Evolutionary conservation across 1,140 invertebrate genomes (phyloP), one percentile per base, ranked within the genome.

Genomic region (Popillia japonica): DNA sequence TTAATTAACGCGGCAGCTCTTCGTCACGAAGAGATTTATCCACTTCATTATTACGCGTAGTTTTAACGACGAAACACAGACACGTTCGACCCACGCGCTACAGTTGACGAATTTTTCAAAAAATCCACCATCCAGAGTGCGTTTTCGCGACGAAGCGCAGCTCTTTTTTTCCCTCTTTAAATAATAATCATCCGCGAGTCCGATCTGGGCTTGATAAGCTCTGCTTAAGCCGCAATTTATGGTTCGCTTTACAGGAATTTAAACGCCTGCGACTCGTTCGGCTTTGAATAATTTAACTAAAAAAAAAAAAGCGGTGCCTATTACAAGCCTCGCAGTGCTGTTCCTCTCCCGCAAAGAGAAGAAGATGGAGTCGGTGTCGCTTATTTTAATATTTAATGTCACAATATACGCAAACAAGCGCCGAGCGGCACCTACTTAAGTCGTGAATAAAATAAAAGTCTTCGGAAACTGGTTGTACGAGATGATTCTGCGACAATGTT

Each of bases 221-320:
- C 11, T 17, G 11, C 48, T 55, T 55, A 55, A 55, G 48, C 48
- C 11, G 48, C 48, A 55, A 55, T 55, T 55, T 55, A 55, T 55
- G 48, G 48, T 55, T 17, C 48, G 48, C 48, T 55, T 55, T 55
- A 55, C 14, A 55, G 48, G 48, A n/a, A 55, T 55, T 55, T 55
- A 55, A 55, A 55, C 48, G 48, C 48, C 48, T 55, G 48, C 48
- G 48, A 55, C 11, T 17, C 48, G 48, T 55, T 17, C 48, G 14
- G 17, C n/a, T 55, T 55, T 55, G 48, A 55, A 55, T 55, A 55
- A 55, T 55, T 17, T 17, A 17, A 14, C 17, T 4, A 4, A 48
- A 10, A n/a, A 10, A 17, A 6, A 17, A 6, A 17, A 14, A 17
- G 11, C 48, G 7, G 41, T 6, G 41, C n/a, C n/a, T n/a, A n/a